Percentiles rank a stretch among this genome's conserved stretches.
phyloP scores from a whole-genome alignment of 2,888 invertebrate species.

The Chaetogeoica ovagalla region DNA sequence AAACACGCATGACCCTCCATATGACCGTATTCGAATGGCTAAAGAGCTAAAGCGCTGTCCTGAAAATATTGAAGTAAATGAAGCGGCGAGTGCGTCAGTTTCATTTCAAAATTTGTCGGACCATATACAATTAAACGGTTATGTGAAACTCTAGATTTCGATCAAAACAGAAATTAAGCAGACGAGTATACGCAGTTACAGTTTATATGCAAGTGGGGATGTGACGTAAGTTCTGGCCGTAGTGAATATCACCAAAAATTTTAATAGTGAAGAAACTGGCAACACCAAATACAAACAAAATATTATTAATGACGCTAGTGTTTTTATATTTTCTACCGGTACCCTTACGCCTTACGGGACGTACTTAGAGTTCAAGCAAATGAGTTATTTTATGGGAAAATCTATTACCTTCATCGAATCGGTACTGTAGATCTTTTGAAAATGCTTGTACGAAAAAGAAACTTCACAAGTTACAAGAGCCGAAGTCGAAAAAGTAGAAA shows the following conservation, averaged over 20 bases:
- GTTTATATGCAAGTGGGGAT: conserved; percentile 25
- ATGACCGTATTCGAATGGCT: conserved; percentile 14
- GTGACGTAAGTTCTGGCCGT: conserved; percentile 18
- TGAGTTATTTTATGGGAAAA: conserved; percentile 16
- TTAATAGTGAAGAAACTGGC: neutral
- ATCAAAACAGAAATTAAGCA: neutral
- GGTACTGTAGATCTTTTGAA: conserved; percentile 17
- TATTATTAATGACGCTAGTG: conserved; percentile 7
- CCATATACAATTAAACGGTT: conserved; percentile 8
- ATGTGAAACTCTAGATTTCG: conserved; percentile 11
- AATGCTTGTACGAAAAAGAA: conserved; percentile 18
- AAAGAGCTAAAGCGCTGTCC: too few species aligned
- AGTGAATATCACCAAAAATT: conserved; percentile 14
- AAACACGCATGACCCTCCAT: conserved; percentile 20
- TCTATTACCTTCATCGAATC: neutral
- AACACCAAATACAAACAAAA: neutral
- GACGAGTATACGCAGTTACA: neutral
- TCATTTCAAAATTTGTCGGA: conserved; percentile 16
- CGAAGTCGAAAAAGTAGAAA: conserved; percentile 2
- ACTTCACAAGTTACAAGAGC: neutral
- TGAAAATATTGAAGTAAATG: conserved; percentile 1
- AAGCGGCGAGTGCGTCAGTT: neutral
- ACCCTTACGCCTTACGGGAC: conserved; percentile 2
- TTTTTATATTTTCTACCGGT: conserved; percentile 28
- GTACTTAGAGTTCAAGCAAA: neutral